Base-by-base conservation (phyloP, 2,113 vertebrate genomes). In the Maccullochella peelii region DNA sequence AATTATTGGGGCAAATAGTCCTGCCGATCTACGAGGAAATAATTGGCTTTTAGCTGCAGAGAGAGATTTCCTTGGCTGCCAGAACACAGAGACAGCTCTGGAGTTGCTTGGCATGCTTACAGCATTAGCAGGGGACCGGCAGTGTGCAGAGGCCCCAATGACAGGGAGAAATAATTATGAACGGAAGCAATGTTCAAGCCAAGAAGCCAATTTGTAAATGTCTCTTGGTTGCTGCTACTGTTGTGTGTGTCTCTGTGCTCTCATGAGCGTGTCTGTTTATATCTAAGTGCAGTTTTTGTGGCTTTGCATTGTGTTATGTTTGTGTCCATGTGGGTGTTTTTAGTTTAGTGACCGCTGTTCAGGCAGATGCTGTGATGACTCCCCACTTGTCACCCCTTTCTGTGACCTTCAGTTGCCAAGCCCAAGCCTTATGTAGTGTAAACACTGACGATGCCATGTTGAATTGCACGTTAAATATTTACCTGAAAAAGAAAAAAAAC, bases 121-220 rank as follows among this genome's bases (percentile, higher is more conserved):
- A 95, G 90, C 85, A 91, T 91, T 93, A 92, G 89, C 89, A 83
- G 82, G 90, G 89, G 91, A 90, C 89, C 89, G 84, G 90, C 86
- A 91, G 91, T 89, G 88, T 94, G 87, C 89, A 90, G 90, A 92
- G 86, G 85, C 85, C 91, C 92, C 88, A 88, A 92, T 93, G 93
- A 95, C 89, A 92, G 88, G 88, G 90, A 93, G 91, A 94, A 95
- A 94, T 94, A 93, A 95, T 95, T 95, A 92, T 93, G 91, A 95
- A 94, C 85, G 82, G 89, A 93, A 92, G 91, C 91, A 73, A 92
- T 91, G 92, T 92, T 91, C 82, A 84, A 91, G 93, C 94, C 93
- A 94, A 93, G 92, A 94, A 94, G 92, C 91, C 92, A 92, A 94
- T 94, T 95, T 95, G 94, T 94, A 94, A 94, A 91, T 91, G 89